Base-by-base conservation (phyloP, 1,140 invertebrate genomes). In the Macrobrachium nipponense region DNA sequence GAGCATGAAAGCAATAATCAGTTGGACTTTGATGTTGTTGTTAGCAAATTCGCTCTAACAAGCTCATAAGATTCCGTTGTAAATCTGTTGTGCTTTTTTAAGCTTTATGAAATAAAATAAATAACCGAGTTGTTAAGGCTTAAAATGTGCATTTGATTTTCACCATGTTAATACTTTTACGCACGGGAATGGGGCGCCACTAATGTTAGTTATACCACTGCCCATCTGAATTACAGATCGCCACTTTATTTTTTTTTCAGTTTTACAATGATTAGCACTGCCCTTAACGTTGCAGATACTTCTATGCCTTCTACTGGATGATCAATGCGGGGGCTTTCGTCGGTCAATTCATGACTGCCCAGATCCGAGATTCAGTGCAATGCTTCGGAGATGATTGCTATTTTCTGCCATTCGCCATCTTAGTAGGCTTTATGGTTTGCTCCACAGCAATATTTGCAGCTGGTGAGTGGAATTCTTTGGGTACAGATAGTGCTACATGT, bases 301-400 rank as follows among this genome's bases (percentile, higher is more conserved):
- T 88, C 82, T 86, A 88, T 59, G 80, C 82, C 73, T 88, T 88
- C 79, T 88, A 88, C 80, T 88, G 87, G 87, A 87, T 88, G 83
- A 87, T 88, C 84, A 88, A 88, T 80, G 87, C 87, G 4, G 87
- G 87, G 8, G 87, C 87, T 36, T 87, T 88, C 80, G 10, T 86
- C n/a, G 87, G 87, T 10, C 79, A 82, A 58, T 66, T 87, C 73
- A 85, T 88, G 75, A 88, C 87, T 20, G 87, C 87, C 10, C 80
- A 88, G 66, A 75, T 88, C 15, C 5, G 87, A 43, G 78, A 64
- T 20, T 51, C 75, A 6, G 84, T 86, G 7, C 87, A 88, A 80
- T 88, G 87, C 68, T 88, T 88, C 75, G 80, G 75, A 18, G 68
- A 83, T 20, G 87, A 88, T 80, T 88, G 87, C 64, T 88, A 87